Percentiles rank a stretch among this genome's conserved stretches.
These are phyloP conservation scores for Drosophila meridionalis DNA, from an alignment of 2,888 invertebrate species.

Conservation along the genomic window DNA sequence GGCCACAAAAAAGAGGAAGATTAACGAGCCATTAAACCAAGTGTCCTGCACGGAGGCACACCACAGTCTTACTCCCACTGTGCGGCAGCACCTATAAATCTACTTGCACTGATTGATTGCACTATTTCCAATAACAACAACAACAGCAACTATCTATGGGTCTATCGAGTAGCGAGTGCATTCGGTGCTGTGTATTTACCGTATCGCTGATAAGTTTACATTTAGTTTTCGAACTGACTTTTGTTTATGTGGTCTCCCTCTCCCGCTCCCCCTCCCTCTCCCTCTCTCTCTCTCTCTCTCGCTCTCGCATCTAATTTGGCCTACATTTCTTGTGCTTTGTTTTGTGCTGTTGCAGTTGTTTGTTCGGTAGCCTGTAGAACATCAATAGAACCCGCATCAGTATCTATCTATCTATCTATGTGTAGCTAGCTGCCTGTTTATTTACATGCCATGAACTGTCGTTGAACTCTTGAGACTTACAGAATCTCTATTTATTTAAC, in stretches of 20 bases:
- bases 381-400: constrained; percentile 16
- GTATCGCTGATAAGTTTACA: constrained; percentile 55
- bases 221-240: constrained; percentile 31
- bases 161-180: constrained; percentile 34
- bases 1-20: constrained; percentile 9
- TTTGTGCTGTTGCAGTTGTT: constrained; percentile 29
- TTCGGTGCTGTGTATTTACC: constrained; percentile 37
- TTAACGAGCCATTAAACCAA: constrained; percentile 59
- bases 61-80: neutral
- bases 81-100: constrained; percentile 48
- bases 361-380: constrained; percentile 25
- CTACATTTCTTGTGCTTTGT: constrained; percentile 56
- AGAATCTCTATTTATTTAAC: no score
- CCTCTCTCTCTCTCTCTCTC: constrained; percentile 1
- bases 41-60: constrained; percentile 50
- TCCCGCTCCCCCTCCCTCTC: neutral
- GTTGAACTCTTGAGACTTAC: constrained; percentile 56
- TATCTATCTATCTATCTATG: constrained; percentile 19
- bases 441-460: constrained; percentile 63
- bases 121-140: constrained; percentile 42
- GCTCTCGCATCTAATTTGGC: constrained; percentile 56
- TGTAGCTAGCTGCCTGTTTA: constrained; percentile 23
- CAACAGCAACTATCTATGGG: neutral
- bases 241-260: constrained; percentile 58
- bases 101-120: constrained; percentile 61